Evolutionary conservation across 2,113 vertebrate genomes (phyloP).

Genomic region (Salvator merianae): DNA sequence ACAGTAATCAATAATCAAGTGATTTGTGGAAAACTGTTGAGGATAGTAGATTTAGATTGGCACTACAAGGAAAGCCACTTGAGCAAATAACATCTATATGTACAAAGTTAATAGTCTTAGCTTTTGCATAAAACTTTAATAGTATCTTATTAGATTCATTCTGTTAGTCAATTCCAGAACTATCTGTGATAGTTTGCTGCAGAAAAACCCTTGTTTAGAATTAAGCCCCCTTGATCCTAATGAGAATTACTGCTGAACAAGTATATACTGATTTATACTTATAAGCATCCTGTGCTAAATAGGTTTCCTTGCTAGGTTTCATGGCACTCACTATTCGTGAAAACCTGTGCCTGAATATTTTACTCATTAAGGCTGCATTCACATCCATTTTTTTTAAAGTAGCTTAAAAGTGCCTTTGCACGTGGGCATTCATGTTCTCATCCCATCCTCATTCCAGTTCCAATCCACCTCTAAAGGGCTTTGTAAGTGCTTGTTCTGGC

Average conservation of each 20-base stretch:
- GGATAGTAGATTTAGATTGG: conserved; percentile 8
- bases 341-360: background rate
- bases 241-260: background rate
- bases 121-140: conserved; percentile 3
- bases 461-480: no score
- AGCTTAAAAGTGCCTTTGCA: no score
- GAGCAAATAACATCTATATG: background rate
- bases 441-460: no score
- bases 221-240: background rate
- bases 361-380: no score
- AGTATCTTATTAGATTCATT: background rate
- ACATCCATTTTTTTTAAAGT: no score
- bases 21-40: conserved; percentile 34
- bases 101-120: background rate
- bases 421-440: no score
- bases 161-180: background rate
- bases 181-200: background rate
- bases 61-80: conserved; percentile 30
- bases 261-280: background rate
- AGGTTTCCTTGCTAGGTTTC: background rate
- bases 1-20: conserved; percentile 47
- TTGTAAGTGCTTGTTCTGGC: no score
- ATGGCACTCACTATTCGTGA: background rate
- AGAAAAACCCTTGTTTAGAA: background rate
- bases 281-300: background rate